Evolutionary conservation across 2,888 invertebrate species (phyloP).

Genomic region (Parapristionchus giblindavisi): DNA sequence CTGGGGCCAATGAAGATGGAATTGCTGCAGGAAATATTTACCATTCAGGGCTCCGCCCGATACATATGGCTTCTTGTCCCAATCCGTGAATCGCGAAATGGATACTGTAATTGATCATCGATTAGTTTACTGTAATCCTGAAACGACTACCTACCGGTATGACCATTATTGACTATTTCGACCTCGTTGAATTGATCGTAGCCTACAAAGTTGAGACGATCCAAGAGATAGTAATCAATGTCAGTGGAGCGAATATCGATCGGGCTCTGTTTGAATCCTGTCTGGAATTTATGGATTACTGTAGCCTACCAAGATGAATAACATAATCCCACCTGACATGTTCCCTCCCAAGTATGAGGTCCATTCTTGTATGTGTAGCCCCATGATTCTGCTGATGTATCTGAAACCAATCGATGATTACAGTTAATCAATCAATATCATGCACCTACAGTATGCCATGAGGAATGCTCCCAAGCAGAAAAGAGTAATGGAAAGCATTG

Average conservation of each 20-base stretch:
- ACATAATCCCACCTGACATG: slow-evolving; percentile 57
- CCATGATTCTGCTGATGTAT: too few relatives aligned
- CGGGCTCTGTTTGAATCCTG: slow-evolving; percentile 56
- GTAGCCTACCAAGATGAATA: neutral
- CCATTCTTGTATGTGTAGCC: slow-evolving; percentile 61
- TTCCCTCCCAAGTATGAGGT: slow-evolving; percentile 58
- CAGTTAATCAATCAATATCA: too few relatives aligned
- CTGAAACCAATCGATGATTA: too few relatives aligned
- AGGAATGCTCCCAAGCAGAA: too few relatives aligned
- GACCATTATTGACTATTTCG: slow-evolving; percentile 59
- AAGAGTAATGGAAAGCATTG: too few relatives aligned
- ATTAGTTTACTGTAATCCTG: too few relatives aligned
- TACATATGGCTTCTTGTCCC: slow-evolving; percentile 62
- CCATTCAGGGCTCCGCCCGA: slow-evolving; percentile 63
- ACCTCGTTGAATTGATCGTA: slow-evolving; percentile 60
- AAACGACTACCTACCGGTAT: slow-evolving; percentile 59
- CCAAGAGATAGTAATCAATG: slow-evolving; percentile 55
- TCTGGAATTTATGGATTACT: neutral
- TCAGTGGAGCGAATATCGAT: slow-evolving; percentile 63
- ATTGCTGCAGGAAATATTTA: slow-evolving; percentile 70
- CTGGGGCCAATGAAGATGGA: slow-evolving; percentile 73
- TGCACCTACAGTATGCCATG: too few relatives aligned
- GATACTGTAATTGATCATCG: slow-evolving; percentile 60
- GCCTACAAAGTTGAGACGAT: slow-evolving; percentile 61
- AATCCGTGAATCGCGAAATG: slow-evolving; percentile 58